Evolutionary conservation across 2,797 vertebrate genomes (phyloP), one percentile per base, ranked within the genome.

Genomic region (Periophthalmus magnuspinnatus): DNA sequence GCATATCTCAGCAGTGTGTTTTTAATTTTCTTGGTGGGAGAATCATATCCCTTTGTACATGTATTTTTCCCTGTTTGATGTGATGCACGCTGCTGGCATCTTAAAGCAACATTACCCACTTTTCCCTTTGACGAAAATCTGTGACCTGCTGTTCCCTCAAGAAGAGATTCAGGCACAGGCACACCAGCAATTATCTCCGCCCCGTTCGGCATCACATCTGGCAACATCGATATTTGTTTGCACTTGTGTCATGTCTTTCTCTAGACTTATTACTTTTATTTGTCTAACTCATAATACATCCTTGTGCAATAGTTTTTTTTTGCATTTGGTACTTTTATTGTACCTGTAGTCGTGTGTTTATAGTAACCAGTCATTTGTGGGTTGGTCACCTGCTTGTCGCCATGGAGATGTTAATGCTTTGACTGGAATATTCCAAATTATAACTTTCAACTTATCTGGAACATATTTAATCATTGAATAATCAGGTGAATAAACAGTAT

Each of bases 271-370:
- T n/a, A 36, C 33, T 60, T 36, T n/a, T 33, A 16, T 36, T 34
- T n/a, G 19, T 87, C 8, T 9, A 52, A 52, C 2, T 3, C 50
- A 21, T 52, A 10, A 52, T 52, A 45, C 13, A 45, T 14, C 3
- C 0, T 14, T 28, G 28, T 28, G 28, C 1, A 90, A 91, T 83
- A 68, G 69, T 45, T 28, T 28, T 28, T 67, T 63, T 24, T 58
- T n/a, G 48, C 52, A 19, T 19, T 52, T 52, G 48, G 7, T 2
- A 19, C 19, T 52, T n/a, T n/a, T 52, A 19, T 52, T 45, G 11
- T 5, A 45, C 13, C 13, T 45, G 41, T 45, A n/a, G 16, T 4
- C 48, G 19, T n/a, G n/a, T n/a, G n/a, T n/a, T n/a, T n/a, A n/a
- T 45, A 14, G 13, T 45, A 45, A 14, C 2, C 13, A 14, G 45